phyloP scores from a whole-genome alignment of 1,140 invertebrate species.

The Drosophila nigrodunni region DNA sequence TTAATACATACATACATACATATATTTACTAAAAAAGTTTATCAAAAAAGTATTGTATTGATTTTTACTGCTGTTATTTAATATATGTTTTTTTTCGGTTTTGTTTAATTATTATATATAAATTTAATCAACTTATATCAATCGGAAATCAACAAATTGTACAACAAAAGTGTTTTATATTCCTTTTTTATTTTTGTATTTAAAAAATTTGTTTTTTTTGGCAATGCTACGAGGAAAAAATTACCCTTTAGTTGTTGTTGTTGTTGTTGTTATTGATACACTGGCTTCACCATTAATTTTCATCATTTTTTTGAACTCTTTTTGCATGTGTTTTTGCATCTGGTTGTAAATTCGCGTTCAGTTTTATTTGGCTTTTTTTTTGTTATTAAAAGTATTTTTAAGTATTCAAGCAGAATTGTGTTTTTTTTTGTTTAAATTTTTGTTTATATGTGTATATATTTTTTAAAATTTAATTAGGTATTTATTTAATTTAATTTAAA shows the following conservation, averaged over 20 bases:
- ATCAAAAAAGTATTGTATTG: constrained; percentile 39
- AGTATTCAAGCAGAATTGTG: constrained; percentile 18
- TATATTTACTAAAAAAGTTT: constrained; percentile 48
- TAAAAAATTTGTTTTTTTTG: constrained; percentile 3
- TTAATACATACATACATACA: constrained; percentile 44
- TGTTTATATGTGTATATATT: constrained; percentile 1
- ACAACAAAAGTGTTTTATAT: constrained; percentile 28
- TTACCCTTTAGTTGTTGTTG: constrained; percentile 52
- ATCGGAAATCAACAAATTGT: constrained; percentile 34
- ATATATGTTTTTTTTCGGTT: constrained; percentile 6
- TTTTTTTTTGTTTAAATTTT: constrained; percentile 24
- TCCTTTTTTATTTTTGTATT: neutral
- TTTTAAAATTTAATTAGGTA: constrained; percentile 14
- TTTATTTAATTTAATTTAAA: constrained; percentile 27
- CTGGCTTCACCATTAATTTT: constrained; percentile 26
- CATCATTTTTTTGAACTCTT: constrained; percentile 5
- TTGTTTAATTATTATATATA: constrained; percentile 11
- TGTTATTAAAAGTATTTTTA: constrained; percentile 23
- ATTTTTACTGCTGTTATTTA: neutral
- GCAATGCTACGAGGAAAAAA: constrained; percentile 56
- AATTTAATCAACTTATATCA: constrained; percentile 48
- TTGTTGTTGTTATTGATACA: constrained; percentile 25
- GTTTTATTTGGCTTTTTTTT: constrained; percentile 42
- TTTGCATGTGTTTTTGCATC: constrained; percentile 25
- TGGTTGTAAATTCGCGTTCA: constrained; percentile 52